phyloP scores from a whole-genome alignment of 35 echinoderm and acorn worm genomes.

The Apostichopus japonicus region DNA sequence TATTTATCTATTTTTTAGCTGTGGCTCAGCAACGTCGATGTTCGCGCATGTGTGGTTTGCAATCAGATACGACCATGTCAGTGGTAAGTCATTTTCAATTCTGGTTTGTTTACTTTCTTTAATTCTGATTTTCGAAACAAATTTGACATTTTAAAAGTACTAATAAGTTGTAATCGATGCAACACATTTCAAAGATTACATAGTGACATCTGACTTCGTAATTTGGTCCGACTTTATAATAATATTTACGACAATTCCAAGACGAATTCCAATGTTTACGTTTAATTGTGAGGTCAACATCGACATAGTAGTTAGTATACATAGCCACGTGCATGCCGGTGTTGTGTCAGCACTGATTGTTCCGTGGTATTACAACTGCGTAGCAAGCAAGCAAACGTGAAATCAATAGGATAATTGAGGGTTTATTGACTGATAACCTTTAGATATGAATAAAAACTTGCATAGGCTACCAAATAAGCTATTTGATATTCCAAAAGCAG shows the following conservation, averaged over 20 bases:
- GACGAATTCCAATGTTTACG: slow-evolving; percentile 21
- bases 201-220: not conserved
- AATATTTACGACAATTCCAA: not conserved
- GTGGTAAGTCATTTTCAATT: slow-evolving; percentile 45
- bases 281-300: not conserved
- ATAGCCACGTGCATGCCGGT: slow-evolving; percentile 33
- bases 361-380: not conserved
- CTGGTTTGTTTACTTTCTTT: slow-evolving; percentile 59
- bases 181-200: not conserved
- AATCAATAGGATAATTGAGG: too few relatives aligned
- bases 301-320: not conserved
- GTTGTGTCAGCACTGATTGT: slow-evolving; percentile 26
- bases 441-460: too few relatives aligned
- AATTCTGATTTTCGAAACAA: not conserved
- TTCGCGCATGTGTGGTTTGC: slow-evolving; percentile 68
- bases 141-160: not conserved
- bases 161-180: not conserved
- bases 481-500: too few relatives aligned
- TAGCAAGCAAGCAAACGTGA: too few relatives aligned
- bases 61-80: slow-evolving; percentile 61
- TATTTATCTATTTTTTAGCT: slow-evolving; percentile 45
- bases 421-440: too few relatives aligned
- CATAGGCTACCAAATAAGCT: too few relatives aligned
- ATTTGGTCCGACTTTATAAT: not conserved
- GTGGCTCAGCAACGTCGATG: slow-evolving; percentile 26